Conservation (phyloP, 1,140 invertebrate genomes). For the Hesperophylax magnus region DNA sequence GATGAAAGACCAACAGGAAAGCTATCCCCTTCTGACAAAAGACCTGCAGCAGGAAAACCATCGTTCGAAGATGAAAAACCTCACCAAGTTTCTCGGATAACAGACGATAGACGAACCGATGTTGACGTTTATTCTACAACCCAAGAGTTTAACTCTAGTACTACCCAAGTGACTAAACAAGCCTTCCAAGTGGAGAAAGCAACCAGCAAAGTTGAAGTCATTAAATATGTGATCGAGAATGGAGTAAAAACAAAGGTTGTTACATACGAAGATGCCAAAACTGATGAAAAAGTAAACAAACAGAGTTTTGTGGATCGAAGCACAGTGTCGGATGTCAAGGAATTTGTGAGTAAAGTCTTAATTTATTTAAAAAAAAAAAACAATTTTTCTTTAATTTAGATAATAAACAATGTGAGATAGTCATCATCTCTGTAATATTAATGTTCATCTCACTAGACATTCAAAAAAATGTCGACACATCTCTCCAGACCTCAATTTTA, state of each 20-base stretch:
- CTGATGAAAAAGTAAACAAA: slow-evolving; percentile 68
- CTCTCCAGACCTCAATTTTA: not conserved
- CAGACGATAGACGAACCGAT: slow-evolving; percentile 63
- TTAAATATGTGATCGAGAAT: slow-evolving; percentile 69
- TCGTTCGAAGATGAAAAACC: slow-evolving; percentile 45
- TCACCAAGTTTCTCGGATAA: slow-evolving; percentile 31
- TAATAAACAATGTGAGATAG: not conserved
- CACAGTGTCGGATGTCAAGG: slow-evolving; percentile 68
- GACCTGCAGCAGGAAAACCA: slow-evolving; percentile 21
- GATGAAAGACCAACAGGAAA: not conserved
- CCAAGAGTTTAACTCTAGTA: slow-evolving; percentile 61
- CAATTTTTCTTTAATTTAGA: too few species aligned
- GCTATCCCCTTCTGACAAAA: too few species aligned
- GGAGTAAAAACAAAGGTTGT: slow-evolving; percentile 69
- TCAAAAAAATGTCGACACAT: not conserved
- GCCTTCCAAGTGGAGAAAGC: slow-evolving; percentile 68
- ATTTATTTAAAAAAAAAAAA: not conserved
- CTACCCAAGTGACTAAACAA: slow-evolving; percentile 65
- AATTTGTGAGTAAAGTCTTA: slow-evolving; percentile 65
- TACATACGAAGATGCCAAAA: slow-evolving; percentile 69
- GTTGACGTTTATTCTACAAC: slow-evolving; percentile 55
- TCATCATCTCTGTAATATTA: not conserved
- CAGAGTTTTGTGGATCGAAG: slow-evolving; percentile 70
- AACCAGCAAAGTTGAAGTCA: slow-evolving; percentile 69
- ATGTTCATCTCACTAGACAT: not conserved